Conservation (phyloP, 1,140 invertebrate species). For the Hyphantria cunea region DNA sequence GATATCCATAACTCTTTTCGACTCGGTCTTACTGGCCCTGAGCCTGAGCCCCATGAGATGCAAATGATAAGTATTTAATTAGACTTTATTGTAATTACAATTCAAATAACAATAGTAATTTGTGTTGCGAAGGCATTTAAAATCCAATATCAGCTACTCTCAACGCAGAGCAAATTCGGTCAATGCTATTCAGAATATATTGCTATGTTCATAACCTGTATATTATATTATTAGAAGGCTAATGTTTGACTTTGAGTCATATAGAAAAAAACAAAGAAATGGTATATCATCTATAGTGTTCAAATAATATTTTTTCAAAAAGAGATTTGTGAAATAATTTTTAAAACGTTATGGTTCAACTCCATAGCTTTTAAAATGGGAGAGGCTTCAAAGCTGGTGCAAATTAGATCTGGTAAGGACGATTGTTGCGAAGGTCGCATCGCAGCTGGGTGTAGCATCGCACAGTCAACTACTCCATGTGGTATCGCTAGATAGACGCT, state of each 20-base stretch:
- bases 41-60: no score
- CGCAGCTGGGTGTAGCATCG: slow-evolving; percentile 73
- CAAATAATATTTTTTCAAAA: no score
- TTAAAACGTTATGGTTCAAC: background rate
- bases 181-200: slow-evolving; percentile 29
- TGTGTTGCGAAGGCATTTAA: slow-evolving; percentile 26
- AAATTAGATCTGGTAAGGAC: slow-evolving; percentile 55
- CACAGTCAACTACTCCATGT: slow-evolving; percentile 64
- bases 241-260: no score
- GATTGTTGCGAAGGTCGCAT: slow-evolving; percentile 73
- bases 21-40: no score
- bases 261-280: no score
- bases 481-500: slow-evolving; percentile 70
- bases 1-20: no score
- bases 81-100: slow-evolving; percentile 21
- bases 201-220: background rate
- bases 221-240: no score
- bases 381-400: slow-evolving; percentile 31
- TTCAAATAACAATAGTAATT: slow-evolving; percentile 32
- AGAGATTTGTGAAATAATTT: background rate
- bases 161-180: slow-evolving; percentile 26
- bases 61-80: slow-evolving; percentile 21
- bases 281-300: no score
- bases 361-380: slow-evolving; percentile 2
- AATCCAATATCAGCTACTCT: slow-evolving; percentile 20